Evolutionary conservation across 2,888 invertebrate genomes (phyloP).

Genomic region (Parasteatoda lunata): DNA sequence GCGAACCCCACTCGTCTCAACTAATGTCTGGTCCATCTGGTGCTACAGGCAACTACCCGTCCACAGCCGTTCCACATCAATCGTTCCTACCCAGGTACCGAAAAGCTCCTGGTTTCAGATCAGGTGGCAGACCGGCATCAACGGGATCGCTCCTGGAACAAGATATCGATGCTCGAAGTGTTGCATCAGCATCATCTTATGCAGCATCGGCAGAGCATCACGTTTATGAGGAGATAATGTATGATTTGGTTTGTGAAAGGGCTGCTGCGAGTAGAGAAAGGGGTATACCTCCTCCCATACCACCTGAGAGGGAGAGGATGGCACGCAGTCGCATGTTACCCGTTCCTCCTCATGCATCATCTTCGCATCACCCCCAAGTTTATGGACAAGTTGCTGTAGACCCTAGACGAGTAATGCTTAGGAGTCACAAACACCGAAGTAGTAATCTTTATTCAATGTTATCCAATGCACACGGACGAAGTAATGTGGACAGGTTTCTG

Average conservation of each 20-base stretch:
- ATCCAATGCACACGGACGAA: constrained; percentile 71
- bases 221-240: constrained; percentile 73
- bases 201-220: constrained; percentile 72
- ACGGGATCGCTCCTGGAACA: constrained; percentile 60
- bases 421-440: constrained; percentile 71
- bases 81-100: constrained; percentile 34
- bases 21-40: constrained; percentile 16
- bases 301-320: constrained; percentile 67
- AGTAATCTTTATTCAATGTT: constrained; percentile 72
- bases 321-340: constrained; percentile 48
- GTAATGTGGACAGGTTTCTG: constrained; percentile 72
- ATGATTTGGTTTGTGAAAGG: constrained; percentile 70
- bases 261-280: constrained; percentile 21
- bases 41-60: constrained; percentile 35
- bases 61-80: constrained; percentile 39
- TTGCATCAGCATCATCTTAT: constrained; percentile 45
- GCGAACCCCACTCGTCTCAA: constrained; percentile 9
- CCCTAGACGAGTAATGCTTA: constrained; percentile 54
- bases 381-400: constrained; percentile 31
- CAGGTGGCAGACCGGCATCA: constrained; percentile 43
- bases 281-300: constrained; percentile 70
- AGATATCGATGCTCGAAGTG: constrained; percentile 51
- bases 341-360: constrained; percentile 17
- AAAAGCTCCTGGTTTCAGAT: constrained; percentile 16
- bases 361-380: constrained; percentile 30